Evolutionary conservation across 2,113 vertebrate species (phyloP), one percentile per base, ranked within the genome.

Genomic region (Mesembrinibis cayennensis): DNA sequence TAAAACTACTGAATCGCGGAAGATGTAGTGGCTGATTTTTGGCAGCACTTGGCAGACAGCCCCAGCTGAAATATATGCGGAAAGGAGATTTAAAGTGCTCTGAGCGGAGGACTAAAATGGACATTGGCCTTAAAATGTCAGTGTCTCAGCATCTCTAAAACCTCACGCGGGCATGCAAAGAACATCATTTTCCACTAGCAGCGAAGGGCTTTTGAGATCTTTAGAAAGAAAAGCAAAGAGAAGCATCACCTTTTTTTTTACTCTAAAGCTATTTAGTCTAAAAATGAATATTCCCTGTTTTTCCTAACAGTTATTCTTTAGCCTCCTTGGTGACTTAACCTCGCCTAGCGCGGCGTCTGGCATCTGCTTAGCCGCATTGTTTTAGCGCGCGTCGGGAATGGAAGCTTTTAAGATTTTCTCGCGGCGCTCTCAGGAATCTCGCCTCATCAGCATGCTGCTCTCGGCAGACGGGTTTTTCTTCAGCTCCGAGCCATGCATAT

Each of bases 381-480:
- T 87, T 79, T 38, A 89, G 16, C 0, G 20, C 82, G 92, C 86
- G 52, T 16, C 6, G 10, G 23, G 82, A 84, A 53, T 25, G 89
- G 90, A 77, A 91, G 90, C 86, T 89, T 86, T 89, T 78, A 89
- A 93, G 95, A 26, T 96, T 91, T 61, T 36, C 91, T 76, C 6
- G 40, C 62, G 7, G 40, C 44, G 88, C 80, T 88, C 94, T 87
- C 47, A 19, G 94, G 55, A 72, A 87, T 95, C 72, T 74, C 1
- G 1, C 59, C 95, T 96, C 91, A 96, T 95, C 96, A 96, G 94
- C 94, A 97, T 87, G 86, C 92, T 78, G 94, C 95, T 92, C 79
- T 55, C 45, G 29, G 80, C 88, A 90, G 92, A 50, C 2, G 0
- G 82, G 42, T 87, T 96, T 61, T 47, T 78, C 95, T 83, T 89